Evolutionary conservation across 2,113 vertebrate species (phyloP), one percentile per base, ranked within the genome.

Genomic region (Chloropsis hardwickii): DNA sequence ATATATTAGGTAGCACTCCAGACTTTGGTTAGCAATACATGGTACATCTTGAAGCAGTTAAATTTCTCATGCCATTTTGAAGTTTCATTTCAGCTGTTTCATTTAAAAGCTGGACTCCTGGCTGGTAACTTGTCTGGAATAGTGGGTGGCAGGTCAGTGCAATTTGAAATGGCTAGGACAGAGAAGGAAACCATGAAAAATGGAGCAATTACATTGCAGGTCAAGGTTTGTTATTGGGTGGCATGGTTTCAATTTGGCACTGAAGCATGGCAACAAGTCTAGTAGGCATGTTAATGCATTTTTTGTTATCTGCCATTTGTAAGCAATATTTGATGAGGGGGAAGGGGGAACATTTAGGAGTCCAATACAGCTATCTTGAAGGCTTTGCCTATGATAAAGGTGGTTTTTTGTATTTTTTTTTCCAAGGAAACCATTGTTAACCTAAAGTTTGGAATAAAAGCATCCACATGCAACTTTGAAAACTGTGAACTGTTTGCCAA

Each of bases 1-100:
- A 80, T 91, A 64, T 91, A 97, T 97, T 97, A 97, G 82, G 82
- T 93, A 98, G 92, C 92, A 93, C 93, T 97, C 79, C 45, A 86
- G 78, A 91, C 81, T 95, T 95, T 94, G 51, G 81, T 93, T 92
- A 89, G 42, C 74, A 83, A 33, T 89, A 66, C 48, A 13, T 19
- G 31, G 60, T 56, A 79, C 81, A 78, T 91, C 93, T 83, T 94
- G 91, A 93, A 93, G 53, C 65, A 94, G 80, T 95, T 92, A 93
- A 83, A 58, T 64, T 50, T 40, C 73, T 77, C 70, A 73, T 65
- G 71, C 74, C 71, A 76, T 88, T 74, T 76, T 70, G n/a, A 91
- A 97, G 79, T 67, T 91, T 37, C 37, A 37, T 37, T 37, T 37
- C 37, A 37, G 37, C 69, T 57, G 24, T 27, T 91, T 93, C 84